These are phyloP conservation scores for Drosophila siamana DNA, from an alignment of 2,888 invertebrate species.

Conservation along the genomic window DNA sequence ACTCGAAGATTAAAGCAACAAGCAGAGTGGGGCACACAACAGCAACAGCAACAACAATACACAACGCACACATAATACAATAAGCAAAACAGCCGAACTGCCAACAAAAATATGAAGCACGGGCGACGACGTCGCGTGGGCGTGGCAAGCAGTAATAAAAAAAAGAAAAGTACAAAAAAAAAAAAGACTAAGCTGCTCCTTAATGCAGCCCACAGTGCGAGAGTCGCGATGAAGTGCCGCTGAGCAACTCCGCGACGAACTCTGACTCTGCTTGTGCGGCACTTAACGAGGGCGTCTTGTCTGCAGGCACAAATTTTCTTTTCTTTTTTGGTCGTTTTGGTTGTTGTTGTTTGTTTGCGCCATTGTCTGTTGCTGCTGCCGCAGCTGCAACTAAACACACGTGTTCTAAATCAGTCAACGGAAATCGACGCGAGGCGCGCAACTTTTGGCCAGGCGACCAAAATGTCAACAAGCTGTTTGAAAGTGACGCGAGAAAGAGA, in stretches of 20 bases:
- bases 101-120: conserved; percentile 29
- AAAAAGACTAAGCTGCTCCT: conserved; percentile 1
- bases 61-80: conserved; percentile 66
- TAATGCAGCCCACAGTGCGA: conserved; percentile 39
- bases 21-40: conserved; percentile 38
- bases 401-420: conserved; percentile 27
- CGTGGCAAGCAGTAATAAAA: conserved; percentile 29
- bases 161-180: no score
- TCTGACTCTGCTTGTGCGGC: conserved; percentile 23
- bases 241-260: neutral
- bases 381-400: conserved; percentile 8
- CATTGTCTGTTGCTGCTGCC: neutral
- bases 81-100: conserved; percentile 54
- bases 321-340: neutral
- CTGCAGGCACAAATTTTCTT: conserved; percentile 19
- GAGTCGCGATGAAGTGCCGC: conserved; percentile 33
- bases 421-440: conserved; percentile 29
- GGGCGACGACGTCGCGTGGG: conserved; percentile 33
- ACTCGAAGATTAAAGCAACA: conserved; percentile 73
- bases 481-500: neutral
- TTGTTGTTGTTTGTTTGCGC: no score
- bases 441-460: conserved; percentile 27
- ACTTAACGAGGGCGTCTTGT: conserved; percentile 55
- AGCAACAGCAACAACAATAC: conserved; percentile 59
- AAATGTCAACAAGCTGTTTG: conserved; percentile 28